Conservation (phyloP, 2,113 vertebrate genomes). For the Gadus chalcogrammus region DNA sequence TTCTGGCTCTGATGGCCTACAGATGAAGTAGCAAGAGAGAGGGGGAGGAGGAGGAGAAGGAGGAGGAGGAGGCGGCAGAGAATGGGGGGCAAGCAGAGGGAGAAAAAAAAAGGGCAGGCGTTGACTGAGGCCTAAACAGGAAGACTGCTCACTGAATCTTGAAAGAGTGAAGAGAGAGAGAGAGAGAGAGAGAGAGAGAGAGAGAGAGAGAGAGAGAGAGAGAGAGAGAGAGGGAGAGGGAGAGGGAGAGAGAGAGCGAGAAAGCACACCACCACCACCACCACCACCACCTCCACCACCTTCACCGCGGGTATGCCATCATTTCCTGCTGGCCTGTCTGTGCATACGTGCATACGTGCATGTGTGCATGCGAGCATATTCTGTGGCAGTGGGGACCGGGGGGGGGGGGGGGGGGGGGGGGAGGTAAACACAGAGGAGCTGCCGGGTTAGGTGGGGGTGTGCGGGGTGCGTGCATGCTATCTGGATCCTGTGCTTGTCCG, state of each 20-base stretch:
- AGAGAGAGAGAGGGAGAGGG: too few species aligned
- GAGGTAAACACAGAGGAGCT: too few species aligned
- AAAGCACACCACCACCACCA: too few species aligned
- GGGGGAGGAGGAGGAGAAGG: conserved; percentile 34
- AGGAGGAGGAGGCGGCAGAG: conserved; percentile 12
- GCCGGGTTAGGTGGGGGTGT: not conserved
- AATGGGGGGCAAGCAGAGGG: conserved; percentile 40
- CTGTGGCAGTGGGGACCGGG: not conserved
- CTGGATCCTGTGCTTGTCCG: too few species aligned
- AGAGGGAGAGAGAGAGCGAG: too few species aligned
- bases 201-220: not conserved
- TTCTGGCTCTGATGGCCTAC: conserved; percentile 59
- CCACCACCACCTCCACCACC: too few species aligned
- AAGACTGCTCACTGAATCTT: conserved; percentile 48
- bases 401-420: too few species aligned
- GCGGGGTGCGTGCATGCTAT: too few species aligned
- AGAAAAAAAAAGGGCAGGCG: conserved; percentile 61
- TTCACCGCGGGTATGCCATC: conserved; percentile 58
- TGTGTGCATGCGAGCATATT: not conserved
- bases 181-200: conserved; percentile 13
- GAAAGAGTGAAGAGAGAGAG: not conserved
- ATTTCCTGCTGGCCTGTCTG: conserved; percentile 38
- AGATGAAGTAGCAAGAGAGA: conserved; percentile 45
- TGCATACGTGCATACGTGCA: not conserved
- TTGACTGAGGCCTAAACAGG: conserved; percentile 60